These are phyloP conservation scores for Dynastes tityus DNA, from an alignment of 2,888 invertebrate genomes.

Conservation along the genomic window DNA sequence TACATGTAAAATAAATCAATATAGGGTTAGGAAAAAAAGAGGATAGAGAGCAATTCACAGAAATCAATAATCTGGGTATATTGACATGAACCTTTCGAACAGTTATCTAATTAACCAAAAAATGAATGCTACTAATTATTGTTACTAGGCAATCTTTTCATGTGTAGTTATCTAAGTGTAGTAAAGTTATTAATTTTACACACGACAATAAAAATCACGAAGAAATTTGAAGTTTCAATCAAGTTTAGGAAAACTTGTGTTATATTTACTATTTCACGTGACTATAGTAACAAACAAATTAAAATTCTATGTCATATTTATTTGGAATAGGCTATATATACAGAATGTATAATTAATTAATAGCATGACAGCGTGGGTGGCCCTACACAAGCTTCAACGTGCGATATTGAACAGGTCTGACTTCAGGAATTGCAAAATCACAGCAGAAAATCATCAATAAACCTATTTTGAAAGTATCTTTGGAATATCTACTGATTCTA, in stretches of 20 bases:
- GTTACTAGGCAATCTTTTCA: no score
- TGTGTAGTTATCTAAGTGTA: background rate
- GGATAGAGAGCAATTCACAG: background rate
- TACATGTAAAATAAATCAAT: background rate
- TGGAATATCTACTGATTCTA: no score
- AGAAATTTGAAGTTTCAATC: background rate
- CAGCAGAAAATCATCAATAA: no score
- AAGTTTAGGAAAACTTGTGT: background rate
- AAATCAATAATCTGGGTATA: constrained; percentile 2
- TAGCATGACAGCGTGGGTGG: background rate
- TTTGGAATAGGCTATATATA: background rate
- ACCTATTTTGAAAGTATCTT: no score
- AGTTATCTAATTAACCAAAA: background rate
- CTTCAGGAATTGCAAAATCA: background rate
- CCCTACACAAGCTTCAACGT: background rate
- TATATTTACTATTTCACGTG: background rate
- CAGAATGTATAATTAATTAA: background rate
- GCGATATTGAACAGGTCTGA: background rate
- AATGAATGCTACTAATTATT: no score
- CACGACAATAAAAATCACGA: background rate
- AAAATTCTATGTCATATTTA: background rate
- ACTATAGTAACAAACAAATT: background rate
- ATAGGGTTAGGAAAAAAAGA: background rate
- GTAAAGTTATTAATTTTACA: background rate
- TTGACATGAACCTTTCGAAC: background rate